Evolutionary conservation across 2,113 vertebrate genomes (phyloP), one percentile per base, ranked within the genome.

Genomic region (Prietella phreatophila): DNA sequence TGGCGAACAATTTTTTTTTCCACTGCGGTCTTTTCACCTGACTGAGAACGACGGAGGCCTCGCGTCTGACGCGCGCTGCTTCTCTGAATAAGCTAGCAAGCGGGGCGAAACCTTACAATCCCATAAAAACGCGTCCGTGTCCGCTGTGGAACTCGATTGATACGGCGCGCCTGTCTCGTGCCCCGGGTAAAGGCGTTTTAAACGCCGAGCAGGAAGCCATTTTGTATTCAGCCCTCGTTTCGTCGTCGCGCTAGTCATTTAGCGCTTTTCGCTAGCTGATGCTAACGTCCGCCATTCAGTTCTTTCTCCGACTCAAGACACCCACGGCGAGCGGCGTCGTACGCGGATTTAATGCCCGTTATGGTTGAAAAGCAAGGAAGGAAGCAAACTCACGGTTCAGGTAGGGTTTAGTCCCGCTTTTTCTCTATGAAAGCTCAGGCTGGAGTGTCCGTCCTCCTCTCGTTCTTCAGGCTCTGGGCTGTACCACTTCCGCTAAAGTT

Each of bases 401-500:
- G 92, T 89, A 93, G 88, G 91, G 92, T 95, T 94, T 91, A 91
- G 86, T 93, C 92, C 91, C 91, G 93, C 90, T 93, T 93, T 91
- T 89, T 39, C 91, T 92, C 91, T 91, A 85, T 93, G 93, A 94
- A 93, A 94, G 92, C 93, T 93, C 92, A 87, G 92, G 88, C 92
- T 50, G 79, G 81, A 83, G 75, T 89, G 92, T 94, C 93, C 89
- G 92, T 92, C 89, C 93, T 93, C 92, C 92, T 94, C 92, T 95
- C 91, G 93, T 92, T 94, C 88, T 91, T 93, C 92, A 90, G 93
- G 90, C 93, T 95, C 93, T 94, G 94, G 94, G 95, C 94, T 95
- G 94, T 92, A 95, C 94, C 93, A 95, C 95, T 96, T 96, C 95
- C 95, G 95, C 88, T 95, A 90, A 90, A 90, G 42, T 89, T 88